Conservation (phyloP, 2,113 vertebrate species). For the Erythrocercus mccallii region DNA sequence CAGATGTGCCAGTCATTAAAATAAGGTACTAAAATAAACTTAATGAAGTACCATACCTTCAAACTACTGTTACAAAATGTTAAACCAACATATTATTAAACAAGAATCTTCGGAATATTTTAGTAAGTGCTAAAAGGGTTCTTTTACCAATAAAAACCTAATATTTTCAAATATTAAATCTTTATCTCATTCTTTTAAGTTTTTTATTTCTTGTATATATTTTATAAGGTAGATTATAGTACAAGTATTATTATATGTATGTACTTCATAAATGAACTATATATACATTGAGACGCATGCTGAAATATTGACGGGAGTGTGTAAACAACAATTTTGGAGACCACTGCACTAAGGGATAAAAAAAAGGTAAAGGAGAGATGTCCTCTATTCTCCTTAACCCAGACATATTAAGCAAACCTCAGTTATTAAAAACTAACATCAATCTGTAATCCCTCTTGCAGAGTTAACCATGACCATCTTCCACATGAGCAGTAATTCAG, state of each 20-base stretch:
- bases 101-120: neutral
- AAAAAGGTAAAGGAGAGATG: neutral
- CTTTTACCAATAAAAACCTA: neutral
- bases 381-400: neutral
- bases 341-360: neutral
- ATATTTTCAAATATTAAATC: neutral
- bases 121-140: rapidly evolving
- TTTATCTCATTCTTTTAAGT: neutral
- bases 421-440: neutral
- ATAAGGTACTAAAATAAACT: neutral
- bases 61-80: neutral
- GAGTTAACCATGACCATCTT: neutral
- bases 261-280: neutral
- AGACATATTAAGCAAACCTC: neutral
- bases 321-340: neutral
- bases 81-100: neutral
- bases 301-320: neutral
- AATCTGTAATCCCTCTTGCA: neutral
- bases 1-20: neutral
- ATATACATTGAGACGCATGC: neutral
- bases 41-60: neutral
- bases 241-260: neutral
- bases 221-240: neutral
- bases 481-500: neutral
- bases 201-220: neutral